These are phyloP conservation scores for Rhinophrynus dorsalis DNA, from an alignment of 2,797 vertebrate genomes.

Conservation along the genomic window DNA sequence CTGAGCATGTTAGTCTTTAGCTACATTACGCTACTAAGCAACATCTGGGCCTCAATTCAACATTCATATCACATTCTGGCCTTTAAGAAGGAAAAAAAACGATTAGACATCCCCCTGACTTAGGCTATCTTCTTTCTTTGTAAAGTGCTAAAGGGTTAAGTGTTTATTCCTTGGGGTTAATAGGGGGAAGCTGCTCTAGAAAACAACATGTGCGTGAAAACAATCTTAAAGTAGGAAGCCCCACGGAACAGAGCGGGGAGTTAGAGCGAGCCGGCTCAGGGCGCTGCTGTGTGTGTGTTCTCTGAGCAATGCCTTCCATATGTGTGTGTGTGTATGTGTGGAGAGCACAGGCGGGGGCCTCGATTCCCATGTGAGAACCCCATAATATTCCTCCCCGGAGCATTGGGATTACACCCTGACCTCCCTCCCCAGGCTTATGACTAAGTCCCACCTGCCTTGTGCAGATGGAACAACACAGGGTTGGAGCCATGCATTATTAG, in stretches of 20 bases:
- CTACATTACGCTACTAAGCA: too few relatives aligned
- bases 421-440: constrained; percentile 26
- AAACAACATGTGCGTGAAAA: constrained; percentile 38
- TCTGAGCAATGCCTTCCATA: constrained; percentile 56
- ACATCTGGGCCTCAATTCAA: too few relatives aligned
- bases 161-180: constrained; percentile 36
- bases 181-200: not conserved
- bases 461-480: constrained; percentile 14
- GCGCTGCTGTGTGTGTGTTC: constrained; percentile 56
- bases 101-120: too few relatives aligned
- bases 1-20: too few relatives aligned
- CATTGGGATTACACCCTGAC: constrained; percentile 33
- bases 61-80: too few relatives aligned
- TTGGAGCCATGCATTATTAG: not conserved
- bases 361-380: constrained; percentile 40
- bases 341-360: constrained; percentile 21
- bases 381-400: not conserved
- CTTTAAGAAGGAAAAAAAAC: too few relatives aligned
- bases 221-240: constrained; percentile 23
- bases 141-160: constrained; percentile 32
- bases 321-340: constrained; percentile 50
- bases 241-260: not conserved
- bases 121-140: too few relatives aligned
- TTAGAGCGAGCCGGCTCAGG: constrained; percentile 14
- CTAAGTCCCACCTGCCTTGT: constrained; percentile 33